Evolutionary conservation across 2,797 vertebrate genomes (phyloP).

Genomic region (Tragelaphus oryx): DNA sequence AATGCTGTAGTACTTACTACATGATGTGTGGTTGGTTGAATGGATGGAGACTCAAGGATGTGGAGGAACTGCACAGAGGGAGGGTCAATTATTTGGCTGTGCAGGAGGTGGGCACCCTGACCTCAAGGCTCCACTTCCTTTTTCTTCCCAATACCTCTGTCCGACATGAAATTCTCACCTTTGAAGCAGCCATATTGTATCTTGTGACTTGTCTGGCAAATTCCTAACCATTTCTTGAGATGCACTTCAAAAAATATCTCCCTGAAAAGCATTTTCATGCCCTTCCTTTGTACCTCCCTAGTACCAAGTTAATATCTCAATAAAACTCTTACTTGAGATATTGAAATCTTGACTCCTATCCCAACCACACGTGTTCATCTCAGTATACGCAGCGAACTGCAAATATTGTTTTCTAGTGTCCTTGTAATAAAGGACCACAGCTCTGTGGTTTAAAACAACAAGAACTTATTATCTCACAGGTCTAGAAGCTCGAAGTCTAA

Average conservation of each 20-base stretch:
- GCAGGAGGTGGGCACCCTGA: not conserved
- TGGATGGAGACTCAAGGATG: not conserved
- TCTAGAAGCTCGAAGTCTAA: not conserved
- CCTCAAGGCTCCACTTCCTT: not conserved
- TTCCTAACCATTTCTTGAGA: not conserved
- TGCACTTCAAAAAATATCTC: not conserved
- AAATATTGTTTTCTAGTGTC: not conserved
- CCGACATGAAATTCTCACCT: not conserved
- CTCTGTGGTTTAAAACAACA: not conserved
- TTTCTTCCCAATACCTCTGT: not conserved
- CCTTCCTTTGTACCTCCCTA: not conserved
- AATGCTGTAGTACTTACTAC: not conserved
- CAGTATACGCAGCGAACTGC: fast-evolving
- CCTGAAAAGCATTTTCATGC: not conserved
- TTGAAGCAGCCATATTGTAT: not conserved
- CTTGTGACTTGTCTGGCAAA: not conserved
- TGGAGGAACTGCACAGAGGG: too few species aligned
- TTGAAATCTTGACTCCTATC: not conserved
- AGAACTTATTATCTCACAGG: not conserved
- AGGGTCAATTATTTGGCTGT: not conserved
- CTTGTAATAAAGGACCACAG: not conserved
- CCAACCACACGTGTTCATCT: not conserved
- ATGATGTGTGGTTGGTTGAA: not conserved
- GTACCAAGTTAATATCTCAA: not conserved
- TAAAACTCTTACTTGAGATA: not conserved